phyloP scores from a whole-genome alignment of 1,140 invertebrate genomes.

The Drosophila trapezifrons region DNA sequence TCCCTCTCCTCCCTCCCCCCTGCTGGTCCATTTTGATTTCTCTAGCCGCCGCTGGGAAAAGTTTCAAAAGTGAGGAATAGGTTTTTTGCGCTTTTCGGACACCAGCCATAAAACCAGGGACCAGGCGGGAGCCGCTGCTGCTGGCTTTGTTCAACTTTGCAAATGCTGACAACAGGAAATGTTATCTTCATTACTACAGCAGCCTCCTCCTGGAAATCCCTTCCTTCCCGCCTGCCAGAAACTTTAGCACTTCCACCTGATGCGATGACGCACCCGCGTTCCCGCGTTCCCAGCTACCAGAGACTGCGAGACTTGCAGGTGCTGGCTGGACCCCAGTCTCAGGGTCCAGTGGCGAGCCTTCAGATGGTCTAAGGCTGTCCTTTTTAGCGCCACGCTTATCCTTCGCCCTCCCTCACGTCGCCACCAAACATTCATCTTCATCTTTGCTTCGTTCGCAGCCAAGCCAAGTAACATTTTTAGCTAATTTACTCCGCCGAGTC shows the following conservation, averaged over 20 bases:
- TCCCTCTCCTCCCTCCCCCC: background rate
- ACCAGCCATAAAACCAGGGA: slow-evolving; percentile 20
- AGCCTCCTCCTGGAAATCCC: background rate
- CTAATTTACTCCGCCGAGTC: slow-evolving; percentile 54
- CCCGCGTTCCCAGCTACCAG: no score
- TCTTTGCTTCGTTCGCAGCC: slow-evolving; percentile 33
- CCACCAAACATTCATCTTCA: slow-evolving; percentile 56
- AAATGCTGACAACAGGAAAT: slow-evolving; percentile 76
- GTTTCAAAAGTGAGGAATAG: slow-evolving; percentile 45
- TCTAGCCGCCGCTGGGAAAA: slow-evolving; percentile 11
- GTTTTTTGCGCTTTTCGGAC: slow-evolving; percentile 38
- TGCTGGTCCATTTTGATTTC: no score
- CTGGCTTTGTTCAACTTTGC: slow-evolving; percentile 58
- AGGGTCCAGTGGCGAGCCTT: slow-evolving; percentile 2
- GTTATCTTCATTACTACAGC: slow-evolving; percentile 78
- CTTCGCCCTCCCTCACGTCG: background rate
- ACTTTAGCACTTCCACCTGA: slow-evolving; percentile 61
- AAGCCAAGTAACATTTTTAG: slow-evolving; percentile 57
- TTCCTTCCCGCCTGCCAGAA: slow-evolving; percentile 11
- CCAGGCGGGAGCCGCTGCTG: background rate
- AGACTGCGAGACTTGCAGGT: background rate
- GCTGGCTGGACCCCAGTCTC: background rate
- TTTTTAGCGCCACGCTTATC: slow-evolving; percentile 35
- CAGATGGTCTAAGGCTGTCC: slow-evolving; percentile 22
- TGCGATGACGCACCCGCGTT: slow-evolving; percentile 11